Evolutionary conservation across 2,888 invertebrate species (phyloP), one percentile per base, ranked within the genome.

Genomic region (Megastigmus dorsalis): DNA sequence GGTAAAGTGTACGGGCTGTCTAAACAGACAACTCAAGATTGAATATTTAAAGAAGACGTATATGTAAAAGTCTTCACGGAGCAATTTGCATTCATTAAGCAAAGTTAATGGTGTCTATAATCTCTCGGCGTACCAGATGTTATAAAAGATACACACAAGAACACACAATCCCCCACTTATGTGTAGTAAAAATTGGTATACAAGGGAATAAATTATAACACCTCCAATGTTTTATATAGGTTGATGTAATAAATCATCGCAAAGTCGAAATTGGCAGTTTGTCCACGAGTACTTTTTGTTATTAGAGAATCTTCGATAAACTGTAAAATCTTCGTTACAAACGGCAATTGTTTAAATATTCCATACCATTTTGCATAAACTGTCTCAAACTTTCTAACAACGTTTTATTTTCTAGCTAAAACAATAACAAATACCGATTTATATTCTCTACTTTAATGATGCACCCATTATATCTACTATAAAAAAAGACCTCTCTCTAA

Each of bases 1-100:
- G 4, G 9, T 26, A 30, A 33, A 38, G 65, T 54, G 20, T 15
- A 60, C 23, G 10, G 7, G n/a, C 50, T 26, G n/a, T 69, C 60
- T n/a, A 36, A 48, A 57, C 7, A 41, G 33, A 36, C 26, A 30
- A 5, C 9, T 33, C 4, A 9, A 62, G 43, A 69, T 69, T 69
- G 60, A 62, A 60, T 62, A 43, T 60, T 69, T 60, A 60, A 69
- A 69, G 43, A 38, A 69, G 30, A 23, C 28, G 65, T 43, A 54
- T n/a, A n/a, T 33, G 43, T 60, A 69, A 60, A 59, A 62, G 33
- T 43, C 60, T 60, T 54, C 15, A 33, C 52, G 9, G 33, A 43
- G 52, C 33, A 52, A 69, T 69, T 69, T 69, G 52, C 60, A 69
- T 69, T 52, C 52, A 52, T 69, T 62, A 52, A 41, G 60, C 41